These are phyloP conservation scores for Listronotus bonariensis DNA, from an alignment of 1,140 invertebrate species.

Conservation along the genomic window DNA sequence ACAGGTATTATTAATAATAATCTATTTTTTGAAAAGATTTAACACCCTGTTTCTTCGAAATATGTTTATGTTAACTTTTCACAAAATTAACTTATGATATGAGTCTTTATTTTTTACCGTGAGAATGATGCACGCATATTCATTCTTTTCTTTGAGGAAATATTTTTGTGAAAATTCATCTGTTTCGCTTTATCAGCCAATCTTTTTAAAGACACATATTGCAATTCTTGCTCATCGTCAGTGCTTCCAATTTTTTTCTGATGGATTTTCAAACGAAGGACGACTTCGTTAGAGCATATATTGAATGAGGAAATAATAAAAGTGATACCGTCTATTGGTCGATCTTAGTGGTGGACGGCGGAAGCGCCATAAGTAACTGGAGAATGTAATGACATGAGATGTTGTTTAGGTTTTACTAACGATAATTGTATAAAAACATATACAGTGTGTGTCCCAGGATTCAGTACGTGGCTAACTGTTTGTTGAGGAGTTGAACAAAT, in stretches of 20 bases:
- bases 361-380: conserved; percentile 79
- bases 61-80: no score
- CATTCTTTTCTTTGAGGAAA: conserved; percentile 61
- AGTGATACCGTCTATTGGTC: conserved; percentile 84
- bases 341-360: conserved; percentile 78
- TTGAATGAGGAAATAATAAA: conserved; percentile 93
- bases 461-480: no score
- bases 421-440: no score
- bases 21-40: no score
- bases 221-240: conserved; percentile 83
- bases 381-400: conserved; percentile 79
- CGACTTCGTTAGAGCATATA: conserved; percentile 86
- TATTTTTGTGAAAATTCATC: conserved; percentile 70
- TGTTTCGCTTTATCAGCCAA: conserved; percentile 74
- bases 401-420: neutral
- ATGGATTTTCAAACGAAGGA: conserved; percentile 93
- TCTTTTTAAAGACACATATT: conserved; percentile 80
- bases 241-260: conserved; percentile 89
- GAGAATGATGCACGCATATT: no score
- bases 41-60: no score
- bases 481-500: no score
- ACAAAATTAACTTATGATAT: no score
- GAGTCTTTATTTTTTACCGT: no score
- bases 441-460: no score
- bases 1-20: no score